A percentile compares a stretch with the other conserved stretches of the same genome.
These are phyloP conservation scores for Andrena haemorrhoa DNA, from an alignment of 2,888 invertebrate species.

Conservation along the genomic window DNA sequence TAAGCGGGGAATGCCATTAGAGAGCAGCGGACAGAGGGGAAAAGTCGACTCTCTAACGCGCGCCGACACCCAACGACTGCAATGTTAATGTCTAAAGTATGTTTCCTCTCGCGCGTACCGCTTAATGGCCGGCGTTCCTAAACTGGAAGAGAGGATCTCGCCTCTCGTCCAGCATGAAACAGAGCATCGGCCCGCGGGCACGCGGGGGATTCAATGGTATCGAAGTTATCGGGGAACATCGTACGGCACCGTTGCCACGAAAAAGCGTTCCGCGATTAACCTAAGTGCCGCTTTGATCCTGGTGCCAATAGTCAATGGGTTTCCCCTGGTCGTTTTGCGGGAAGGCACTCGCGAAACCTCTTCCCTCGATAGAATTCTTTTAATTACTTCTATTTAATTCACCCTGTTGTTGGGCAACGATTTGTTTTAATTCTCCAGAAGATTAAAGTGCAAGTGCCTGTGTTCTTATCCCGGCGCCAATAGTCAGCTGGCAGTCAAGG, in stretches of 20 bases:
- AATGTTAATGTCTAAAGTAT: slow-evolving; percentile 74
- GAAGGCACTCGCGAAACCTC: slow-evolving; percentile 13
- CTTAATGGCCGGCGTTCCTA: slow-evolving; percentile 68
- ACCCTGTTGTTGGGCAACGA: background rate
- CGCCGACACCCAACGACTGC: slow-evolving; percentile 58
- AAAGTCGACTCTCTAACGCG: slow-evolving; percentile 44
- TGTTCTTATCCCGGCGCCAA: background rate
- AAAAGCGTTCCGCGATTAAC: slow-evolving; percentile 68
- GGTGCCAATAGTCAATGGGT: slow-evolving; percentile 22
- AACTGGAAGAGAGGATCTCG: slow-evolving; percentile 58
- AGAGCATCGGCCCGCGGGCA: slow-evolving; percentile 56
- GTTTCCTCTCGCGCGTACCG: slow-evolving; percentile 67
- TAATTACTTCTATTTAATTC: background rate
- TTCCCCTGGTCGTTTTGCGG: slow-evolving; percentile 16
- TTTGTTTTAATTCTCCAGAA: background rate
- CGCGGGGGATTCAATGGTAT: slow-evolving; percentile 48
- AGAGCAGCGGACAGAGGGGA: slow-evolving; percentile 27
- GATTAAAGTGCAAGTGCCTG: background rate
- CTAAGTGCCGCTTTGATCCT: slow-evolving; percentile 56
- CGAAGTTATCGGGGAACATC: slow-evolving; percentile 64
- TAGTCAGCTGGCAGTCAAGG: too few relatives aligned
- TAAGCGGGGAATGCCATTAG: slow-evolving; percentile 55
- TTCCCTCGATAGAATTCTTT: slow-evolving; percentile 3
- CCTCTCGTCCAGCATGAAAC: slow-evolving; percentile 38
- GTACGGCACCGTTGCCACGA: slow-evolving; percentile 63